phyloP scores from a whole-genome alignment of 2,888 invertebrate genomes.

The Tenthredo scrophulariae region DNA sequence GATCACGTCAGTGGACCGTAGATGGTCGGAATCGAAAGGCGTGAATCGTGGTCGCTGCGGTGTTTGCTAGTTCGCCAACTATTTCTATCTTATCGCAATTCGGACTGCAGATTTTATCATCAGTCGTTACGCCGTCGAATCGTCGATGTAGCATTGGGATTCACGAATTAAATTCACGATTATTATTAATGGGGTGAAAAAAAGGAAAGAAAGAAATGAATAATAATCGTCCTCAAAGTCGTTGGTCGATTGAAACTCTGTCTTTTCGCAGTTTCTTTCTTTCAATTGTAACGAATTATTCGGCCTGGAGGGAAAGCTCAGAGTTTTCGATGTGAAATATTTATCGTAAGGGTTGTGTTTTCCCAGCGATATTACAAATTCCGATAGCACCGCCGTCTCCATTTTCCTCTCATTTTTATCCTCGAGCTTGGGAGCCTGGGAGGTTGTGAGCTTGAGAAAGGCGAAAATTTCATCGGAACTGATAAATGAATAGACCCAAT shows the following conservation, averaged over 20 bases:
- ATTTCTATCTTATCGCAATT: constrained; percentile 39
- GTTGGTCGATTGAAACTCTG: background rate
- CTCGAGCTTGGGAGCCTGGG: background rate
- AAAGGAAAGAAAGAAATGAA: no score
- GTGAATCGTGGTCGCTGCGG: constrained; percentile 40
- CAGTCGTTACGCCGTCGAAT: background rate
- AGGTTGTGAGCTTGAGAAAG: background rate
- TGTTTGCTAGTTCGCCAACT: constrained; percentile 26
- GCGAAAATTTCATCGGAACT: constrained; percentile 23
- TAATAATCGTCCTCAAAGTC: background rate
- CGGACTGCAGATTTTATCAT: background rate
- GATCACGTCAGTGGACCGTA: constrained; percentile 26
- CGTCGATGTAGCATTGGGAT: background rate
- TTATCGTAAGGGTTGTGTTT: constrained; percentile 31
- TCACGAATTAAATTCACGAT: background rate
- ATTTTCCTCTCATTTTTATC: constrained; percentile 23
- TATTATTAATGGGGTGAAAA: background rate
- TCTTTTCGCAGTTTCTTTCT: background rate
- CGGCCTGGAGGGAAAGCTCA: background rate
- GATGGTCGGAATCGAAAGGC: constrained; percentile 31
- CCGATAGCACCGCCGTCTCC: background rate
- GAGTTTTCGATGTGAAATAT: constrained; percentile 16
- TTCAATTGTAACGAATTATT: background rate
- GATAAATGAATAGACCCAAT: constrained; percentile 6
- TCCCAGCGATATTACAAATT: constrained; percentile 15